phyloP scores from a whole-genome alignment of 2,113 vertebrate species.

The Menura novaehollandiae region DNA sequence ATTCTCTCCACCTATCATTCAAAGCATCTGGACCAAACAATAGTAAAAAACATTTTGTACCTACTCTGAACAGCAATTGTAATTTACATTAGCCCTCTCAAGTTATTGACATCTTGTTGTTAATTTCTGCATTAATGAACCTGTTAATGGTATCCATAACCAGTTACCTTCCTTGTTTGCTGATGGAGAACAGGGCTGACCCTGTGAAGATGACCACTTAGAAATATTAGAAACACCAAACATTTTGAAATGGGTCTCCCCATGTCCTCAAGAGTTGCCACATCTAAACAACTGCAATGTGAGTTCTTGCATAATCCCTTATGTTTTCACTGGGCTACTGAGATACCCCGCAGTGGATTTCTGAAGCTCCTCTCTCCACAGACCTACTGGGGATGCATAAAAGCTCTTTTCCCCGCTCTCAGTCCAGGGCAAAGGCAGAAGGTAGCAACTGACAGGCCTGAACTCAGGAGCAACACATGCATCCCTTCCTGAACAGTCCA shows the following conservation, averaged over 20 bases:
- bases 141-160: not conserved
- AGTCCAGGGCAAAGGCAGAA: not conserved
- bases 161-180: not conserved
- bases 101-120: not conserved
- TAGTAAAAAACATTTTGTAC: not conserved
- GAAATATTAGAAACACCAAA: not conserved
- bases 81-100: not conserved
- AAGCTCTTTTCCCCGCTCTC: not conserved
- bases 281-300: not conserved
- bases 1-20: not conserved
- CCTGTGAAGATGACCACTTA: not conserved
- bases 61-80: not conserved
- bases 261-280: not conserved
- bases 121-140: not conserved
- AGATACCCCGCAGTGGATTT: not conserved
- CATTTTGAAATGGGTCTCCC: not conserved
- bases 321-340: not conserved
- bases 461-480: not conserved
- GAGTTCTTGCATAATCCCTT: not conserved
- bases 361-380: not conserved
- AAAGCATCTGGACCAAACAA: not conserved
- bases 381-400: not conserved
- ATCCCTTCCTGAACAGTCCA: not conserved
- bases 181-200: not conserved
- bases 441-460: accelerated